phyloP scores from a whole-genome alignment of 2,888 invertebrate species.

The Oscheius sp. region DNA sequence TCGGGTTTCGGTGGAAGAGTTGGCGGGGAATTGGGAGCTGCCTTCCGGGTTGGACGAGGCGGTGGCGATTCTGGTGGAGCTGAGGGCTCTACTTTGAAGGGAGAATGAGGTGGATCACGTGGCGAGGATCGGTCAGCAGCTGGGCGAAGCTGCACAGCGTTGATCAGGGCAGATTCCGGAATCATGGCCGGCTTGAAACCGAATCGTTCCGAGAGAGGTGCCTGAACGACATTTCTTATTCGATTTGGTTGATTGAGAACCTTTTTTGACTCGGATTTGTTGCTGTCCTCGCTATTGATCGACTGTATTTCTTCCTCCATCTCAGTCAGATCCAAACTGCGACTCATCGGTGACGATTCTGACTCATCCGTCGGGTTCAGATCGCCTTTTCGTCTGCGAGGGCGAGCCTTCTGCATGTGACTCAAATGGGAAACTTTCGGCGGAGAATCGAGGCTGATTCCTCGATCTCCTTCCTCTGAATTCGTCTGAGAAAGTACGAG shows the following conservation, averaged over 20 bases:
- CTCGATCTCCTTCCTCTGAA: constrained; percentile 31
- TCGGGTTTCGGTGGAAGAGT: constrained; percentile 56
- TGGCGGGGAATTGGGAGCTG: constrained; percentile 40
- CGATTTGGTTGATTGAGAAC: not conserved
- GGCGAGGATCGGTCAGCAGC: constrained; percentile 42
- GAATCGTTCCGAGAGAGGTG: constrained; percentile 34
- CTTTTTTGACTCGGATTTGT: constrained; percentile 20
- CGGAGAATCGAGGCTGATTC: constrained; percentile 50
- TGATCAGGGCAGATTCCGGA: constrained; percentile 46
- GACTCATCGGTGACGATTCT: constrained; percentile 29
- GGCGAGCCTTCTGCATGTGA: constrained; percentile 58
- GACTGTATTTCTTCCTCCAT: constrained; percentile 33
- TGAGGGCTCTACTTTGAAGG: constrained; percentile 28
- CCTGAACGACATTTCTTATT: constrained; percentile 11
- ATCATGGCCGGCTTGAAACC: constrained; percentile 50
- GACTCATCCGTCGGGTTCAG: constrained; percentile 14
- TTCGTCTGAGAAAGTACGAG: constrained; percentile 36
- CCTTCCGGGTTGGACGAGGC: constrained; percentile 46
- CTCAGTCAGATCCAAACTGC: constrained; percentile 20
- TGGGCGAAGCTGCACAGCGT: constrained; percentile 45
- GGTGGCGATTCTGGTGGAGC: constrained; percentile 46
- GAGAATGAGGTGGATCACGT: constrained; percentile 36
- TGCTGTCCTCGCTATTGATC: constrained; percentile 27
- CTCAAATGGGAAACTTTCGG: constrained; percentile 53
- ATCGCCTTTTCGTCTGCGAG: constrained; percentile 39